Evolutionary conservation across 2,888 invertebrate species (phyloP).

Genomic region (Brenthis ino): DNA sequence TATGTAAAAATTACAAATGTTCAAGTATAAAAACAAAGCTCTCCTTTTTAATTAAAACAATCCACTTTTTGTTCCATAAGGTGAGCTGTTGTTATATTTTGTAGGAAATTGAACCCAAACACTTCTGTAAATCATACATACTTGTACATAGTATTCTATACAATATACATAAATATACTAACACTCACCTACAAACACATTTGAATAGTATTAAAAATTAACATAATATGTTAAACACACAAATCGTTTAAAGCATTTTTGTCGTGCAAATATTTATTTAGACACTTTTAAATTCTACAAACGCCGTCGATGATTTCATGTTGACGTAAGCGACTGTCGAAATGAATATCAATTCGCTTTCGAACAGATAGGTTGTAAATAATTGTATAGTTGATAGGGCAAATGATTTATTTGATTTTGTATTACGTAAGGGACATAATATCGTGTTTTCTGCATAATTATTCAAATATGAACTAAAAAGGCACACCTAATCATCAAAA

Average conservation of each 20-base stretch:
- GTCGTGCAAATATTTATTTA: constrained; percentile 26
- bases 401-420: constrained; percentile 13
- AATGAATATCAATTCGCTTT: constrained; percentile 25
- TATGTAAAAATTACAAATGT: too few relatives aligned
- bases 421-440: neutral
- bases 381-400: constrained; percentile 18
- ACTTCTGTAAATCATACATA: too few relatives aligned
- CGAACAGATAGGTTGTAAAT: constrained; percentile 7
- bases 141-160: too few relatives aligned
- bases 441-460: too few relatives aligned
- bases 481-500: too few relatives aligned
- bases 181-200: neutral
- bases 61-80: too few relatives aligned
- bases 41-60: too few relatives aligned
- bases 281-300: constrained; percentile 28
- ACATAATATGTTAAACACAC: constrained; percentile 3
- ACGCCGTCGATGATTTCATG: constrained; percentile 28
- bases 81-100: too few relatives aligned
- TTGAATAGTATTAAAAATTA: neutral
- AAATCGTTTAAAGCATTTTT: constrained; percentile 7
- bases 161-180: neutral
- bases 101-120: too few relatives aligned
- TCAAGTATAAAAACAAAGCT: too few relatives aligned
- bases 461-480: too few relatives aligned
- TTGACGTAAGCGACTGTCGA: constrained; percentile 29